phyloP scores from a whole-genome alignment of 1,140 invertebrate genomes.

The Vollenhovia emeryi region DNA sequence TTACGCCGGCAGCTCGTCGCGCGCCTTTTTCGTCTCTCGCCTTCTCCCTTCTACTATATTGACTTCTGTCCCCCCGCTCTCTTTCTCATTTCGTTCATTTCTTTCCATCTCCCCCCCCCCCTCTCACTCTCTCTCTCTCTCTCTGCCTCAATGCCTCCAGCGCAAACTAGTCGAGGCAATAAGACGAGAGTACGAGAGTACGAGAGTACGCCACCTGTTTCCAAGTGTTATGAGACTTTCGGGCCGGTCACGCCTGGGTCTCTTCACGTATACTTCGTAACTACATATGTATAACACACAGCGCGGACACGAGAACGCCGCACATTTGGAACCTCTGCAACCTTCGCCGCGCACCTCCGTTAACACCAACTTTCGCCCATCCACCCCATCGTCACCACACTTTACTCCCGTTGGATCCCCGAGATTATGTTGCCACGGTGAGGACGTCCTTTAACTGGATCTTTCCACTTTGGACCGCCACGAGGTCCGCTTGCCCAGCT shows the following conservation, averaged over 20 bases:
- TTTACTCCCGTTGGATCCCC: constrained; percentile 19
- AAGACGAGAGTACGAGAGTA: constrained; percentile 71
- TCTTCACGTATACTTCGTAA: constrained; percentile 64
- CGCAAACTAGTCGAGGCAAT: constrained; percentile 74
- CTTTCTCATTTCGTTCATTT: constrained; percentile 1
- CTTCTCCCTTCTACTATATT: constrained; percentile 15
- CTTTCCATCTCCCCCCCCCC: background rate
- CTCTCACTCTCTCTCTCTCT: constrained; percentile 9
- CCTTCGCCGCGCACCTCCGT: constrained; percentile 1
- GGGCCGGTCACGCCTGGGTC: constrained; percentile 71
- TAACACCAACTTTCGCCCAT: constrained; percentile 53
- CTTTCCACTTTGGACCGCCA: background rate
- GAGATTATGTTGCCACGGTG: constrained; percentile 48
- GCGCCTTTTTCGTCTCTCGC: constrained; percentile 9
- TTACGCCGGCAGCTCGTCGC: constrained; percentile 17
- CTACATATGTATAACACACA: constrained; percentile 51
- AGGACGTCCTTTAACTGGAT: constrained; percentile 26
- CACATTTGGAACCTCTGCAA: constrained; percentile 5
- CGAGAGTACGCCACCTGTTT: constrained; percentile 78
- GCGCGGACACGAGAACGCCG: constrained; percentile 25
- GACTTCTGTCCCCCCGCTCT: background rate
- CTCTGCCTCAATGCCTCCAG: constrained; percentile 22
- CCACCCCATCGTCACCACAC: constrained; percentile 35
- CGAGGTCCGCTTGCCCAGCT: background rate
- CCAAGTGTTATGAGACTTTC: constrained; percentile 83